Evolutionary conservation across 1,140 invertebrate genomes (phyloP).

Genomic region (Cherax destructor): DNA sequence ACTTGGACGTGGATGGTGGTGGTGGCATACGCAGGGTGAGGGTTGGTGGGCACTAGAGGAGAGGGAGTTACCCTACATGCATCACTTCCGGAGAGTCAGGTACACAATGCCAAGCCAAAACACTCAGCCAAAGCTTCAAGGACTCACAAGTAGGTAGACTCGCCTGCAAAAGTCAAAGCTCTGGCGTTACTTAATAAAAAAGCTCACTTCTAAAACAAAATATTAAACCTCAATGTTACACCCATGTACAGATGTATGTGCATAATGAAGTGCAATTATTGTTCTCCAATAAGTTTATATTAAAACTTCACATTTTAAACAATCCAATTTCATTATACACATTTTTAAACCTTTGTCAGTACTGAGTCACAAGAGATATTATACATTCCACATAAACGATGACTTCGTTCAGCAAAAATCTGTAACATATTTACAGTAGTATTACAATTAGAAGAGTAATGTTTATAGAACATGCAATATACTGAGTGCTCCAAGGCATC

Average conservation of each 20-base stretch:
- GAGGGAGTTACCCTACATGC: not conserved
- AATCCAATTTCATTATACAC: not conserved
- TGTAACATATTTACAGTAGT: not conserved
- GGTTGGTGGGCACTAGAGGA: not conserved
- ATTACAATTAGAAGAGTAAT: not conserved
- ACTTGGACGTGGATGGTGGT: not conserved
- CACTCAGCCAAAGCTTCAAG: slow-evolving; percentile 28
- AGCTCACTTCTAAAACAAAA: not conserved
- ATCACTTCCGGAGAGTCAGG: slow-evolving; percentile 11
- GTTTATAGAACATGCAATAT: not conserved
- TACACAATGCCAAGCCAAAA: slow-evolving; percentile 18
- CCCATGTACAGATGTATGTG: not conserved
- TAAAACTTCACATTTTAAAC: not conserved
- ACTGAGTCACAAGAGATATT: not conserved
- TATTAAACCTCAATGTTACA: not conserved
- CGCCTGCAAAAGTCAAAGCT: slow-evolving; percentile 52
- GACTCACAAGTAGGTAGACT: slow-evolving; percentile 62
- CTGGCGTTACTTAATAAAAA: not conserved
- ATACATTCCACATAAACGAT: not conserved
- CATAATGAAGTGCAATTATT: not conserved
- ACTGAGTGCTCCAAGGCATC: not conserved
- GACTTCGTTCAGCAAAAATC: not conserved
- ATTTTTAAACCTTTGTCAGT: not conserved
- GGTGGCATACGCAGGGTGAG: slow-evolving; percentile 2
- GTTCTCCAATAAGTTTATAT: too few relatives aligned